A percentile compares a stretch with the other conserved stretches of the same genome.
Evolutionary conservation across 1,140 invertebrate species (phyloP).

Genomic region (Metaphire vulgaris): DNA sequence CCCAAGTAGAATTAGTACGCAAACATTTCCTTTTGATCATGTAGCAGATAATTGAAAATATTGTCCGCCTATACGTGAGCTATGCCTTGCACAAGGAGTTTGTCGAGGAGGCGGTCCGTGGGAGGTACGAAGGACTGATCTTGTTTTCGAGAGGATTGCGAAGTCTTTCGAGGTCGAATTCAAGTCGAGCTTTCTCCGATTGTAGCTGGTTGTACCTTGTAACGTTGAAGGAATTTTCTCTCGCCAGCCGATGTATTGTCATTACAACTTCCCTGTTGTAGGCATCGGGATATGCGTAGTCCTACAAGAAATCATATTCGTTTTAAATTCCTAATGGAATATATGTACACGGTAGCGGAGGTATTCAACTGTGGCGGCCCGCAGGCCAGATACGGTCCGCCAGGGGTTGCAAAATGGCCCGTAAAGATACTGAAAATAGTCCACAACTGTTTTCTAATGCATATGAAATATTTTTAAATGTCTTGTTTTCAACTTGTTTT

Average conservation of each 20-base stretch:
- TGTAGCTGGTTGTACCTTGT: conserved; percentile 65
- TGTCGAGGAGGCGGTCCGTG: no score
- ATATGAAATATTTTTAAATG: no score
- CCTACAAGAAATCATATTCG: conserved; percentile 60
- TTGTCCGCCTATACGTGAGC: no score
- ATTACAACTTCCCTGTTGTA: conserved; percentile 79
- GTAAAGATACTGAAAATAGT: background rate
- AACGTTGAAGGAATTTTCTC: conserved; percentile 71
- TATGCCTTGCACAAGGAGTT: no score
- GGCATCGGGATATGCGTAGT: conserved; percentile 84
- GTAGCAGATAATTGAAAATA: no score
- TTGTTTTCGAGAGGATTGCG: conserved; percentile 72
- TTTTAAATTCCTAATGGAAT: background rate
- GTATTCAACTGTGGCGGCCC: background rate
- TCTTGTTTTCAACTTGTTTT: no score
- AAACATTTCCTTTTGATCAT: no score
- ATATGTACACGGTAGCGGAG: background rate
- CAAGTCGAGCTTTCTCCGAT: conserved; percentile 64
- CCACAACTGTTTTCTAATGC: background rate
- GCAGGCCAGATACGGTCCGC: background rate
- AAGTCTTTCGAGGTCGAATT: conserved; percentile 69
- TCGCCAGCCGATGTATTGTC: conserved; percentile 77
- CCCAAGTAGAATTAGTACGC: no score
- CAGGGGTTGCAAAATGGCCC: background rate
- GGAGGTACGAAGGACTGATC: conserved; percentile 45